Conservation (phyloP, 2,888 invertebrate genomes). For the Eilema caniola region DNA sequence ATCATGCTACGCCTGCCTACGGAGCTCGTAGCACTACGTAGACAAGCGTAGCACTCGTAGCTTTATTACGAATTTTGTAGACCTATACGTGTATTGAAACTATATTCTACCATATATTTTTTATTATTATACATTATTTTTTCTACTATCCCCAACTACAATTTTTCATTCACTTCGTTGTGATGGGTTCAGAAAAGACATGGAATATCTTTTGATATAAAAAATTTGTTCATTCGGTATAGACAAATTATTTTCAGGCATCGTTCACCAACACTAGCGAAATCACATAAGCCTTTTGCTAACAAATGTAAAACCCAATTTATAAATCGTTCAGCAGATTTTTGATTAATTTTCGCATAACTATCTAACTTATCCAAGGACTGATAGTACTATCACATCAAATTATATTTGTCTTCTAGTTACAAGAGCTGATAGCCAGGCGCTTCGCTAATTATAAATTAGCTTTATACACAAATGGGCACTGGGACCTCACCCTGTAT, state of each 20-base stretch:
- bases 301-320: neutral
- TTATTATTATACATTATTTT: no score
- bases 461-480: neutral
- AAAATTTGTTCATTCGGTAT: no score
- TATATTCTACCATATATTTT: no score
- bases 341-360: neutral
- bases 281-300: neutral
- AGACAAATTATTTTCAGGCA: no score
- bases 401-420: neutral
- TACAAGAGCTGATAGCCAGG: neutral
- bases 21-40: neutral
- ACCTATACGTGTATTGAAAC: no score
- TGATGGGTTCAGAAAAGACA: no score
- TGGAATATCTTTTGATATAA: no score
- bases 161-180: no score
- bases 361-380: neutral
- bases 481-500: neutral
- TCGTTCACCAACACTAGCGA: no score
- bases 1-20: neutral
- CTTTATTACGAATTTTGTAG: neutral
- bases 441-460: neutral
- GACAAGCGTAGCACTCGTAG: no score
- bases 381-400: neutral
- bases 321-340: no score
- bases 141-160: no score